Evolutionary conservation across 2,888 invertebrate genomes (phyloP), one percentile per base, ranked within the genome.

Genomic region (Argyresthia albistria): DNA sequence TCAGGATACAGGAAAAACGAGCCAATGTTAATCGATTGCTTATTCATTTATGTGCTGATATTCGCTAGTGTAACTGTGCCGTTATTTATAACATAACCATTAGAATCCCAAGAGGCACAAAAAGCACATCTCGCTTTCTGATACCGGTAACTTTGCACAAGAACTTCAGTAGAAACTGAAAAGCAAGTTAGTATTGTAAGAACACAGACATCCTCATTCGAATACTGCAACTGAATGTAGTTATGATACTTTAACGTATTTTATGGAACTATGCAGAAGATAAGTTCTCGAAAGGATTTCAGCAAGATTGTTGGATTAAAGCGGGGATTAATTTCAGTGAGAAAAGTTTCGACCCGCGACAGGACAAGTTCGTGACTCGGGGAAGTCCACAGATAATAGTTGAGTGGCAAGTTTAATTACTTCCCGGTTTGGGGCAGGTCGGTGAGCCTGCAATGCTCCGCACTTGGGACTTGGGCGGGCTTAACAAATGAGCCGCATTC

Each of bases 391-490:
- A 72, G 80, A 79, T 82, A 81, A 80, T 80, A 80, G 81, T 80
- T 76, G 69, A 76, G 73, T 77, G 76, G 74, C 74, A 70, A 83
- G 76, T 83, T 84, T 83, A 83, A 83, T 83, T 83, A 80, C 80
- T 83, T 82, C 67, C 69, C 68, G 72, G 71, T 71, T 71, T 68
- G 65, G 49, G 49, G 52, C 15, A 8, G 39, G 37, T 15, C 12
- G 9, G 47, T 46, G 16, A 11, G 25, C 42, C 39, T 42, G 39
- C 52, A 16, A 45, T 12, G 35, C 49, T 4, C 37, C 52, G 49
- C 12, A 16, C 35, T 25, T 25, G 25, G 12, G 47, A 15, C 45
- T 14, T 10, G 39, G 39, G 39, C 11, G 35, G 46, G 25, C 46
- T 16, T 25, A 46, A 46, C 46, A 46, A 46, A 46, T 46, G 46